These are phyloP conservation scores for Huso huso DNA, from an alignment of 2,797 vertebrate species.

Conservation along the genomic window DNA sequence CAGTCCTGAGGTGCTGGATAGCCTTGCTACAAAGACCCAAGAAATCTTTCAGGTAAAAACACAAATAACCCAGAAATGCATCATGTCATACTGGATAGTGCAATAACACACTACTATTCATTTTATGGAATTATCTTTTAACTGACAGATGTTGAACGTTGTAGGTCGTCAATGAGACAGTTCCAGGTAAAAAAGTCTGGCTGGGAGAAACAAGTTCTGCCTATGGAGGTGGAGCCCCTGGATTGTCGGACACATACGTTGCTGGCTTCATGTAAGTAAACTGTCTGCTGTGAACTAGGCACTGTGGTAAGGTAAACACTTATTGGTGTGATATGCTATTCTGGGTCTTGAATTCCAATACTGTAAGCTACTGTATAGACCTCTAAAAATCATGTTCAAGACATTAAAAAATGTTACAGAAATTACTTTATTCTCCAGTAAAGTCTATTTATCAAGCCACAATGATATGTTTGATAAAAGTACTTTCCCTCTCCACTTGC, in stretches of 20 bases:
- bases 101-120: neutral
- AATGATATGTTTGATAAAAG: neutral
- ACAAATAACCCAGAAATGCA: neutral
- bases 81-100: neutral
- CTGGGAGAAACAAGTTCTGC: constrained; percentile 91
- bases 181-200: constrained; percentile 76
- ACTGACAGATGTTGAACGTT: no score
- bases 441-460: no score
- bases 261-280: constrained; percentile 89
- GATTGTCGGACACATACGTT: constrained; percentile 75
- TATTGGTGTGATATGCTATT: no score
- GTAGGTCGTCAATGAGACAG: constrained; percentile 44
- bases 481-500: no score
- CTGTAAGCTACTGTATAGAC: no score
- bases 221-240: constrained; percentile 75
- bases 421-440: no score
- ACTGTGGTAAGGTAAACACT: neutral
- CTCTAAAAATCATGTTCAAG: no score
- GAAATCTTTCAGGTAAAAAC: constrained; percentile 66
- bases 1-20: constrained; percentile 74
- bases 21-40: constrained; percentile 52
- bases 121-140: neutral
- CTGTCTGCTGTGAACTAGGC: neutral
- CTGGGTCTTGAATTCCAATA: no score
- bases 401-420: no score